Conservation (phyloP, 1,140 invertebrate species). For the Lycorma delicatula region DNA sequence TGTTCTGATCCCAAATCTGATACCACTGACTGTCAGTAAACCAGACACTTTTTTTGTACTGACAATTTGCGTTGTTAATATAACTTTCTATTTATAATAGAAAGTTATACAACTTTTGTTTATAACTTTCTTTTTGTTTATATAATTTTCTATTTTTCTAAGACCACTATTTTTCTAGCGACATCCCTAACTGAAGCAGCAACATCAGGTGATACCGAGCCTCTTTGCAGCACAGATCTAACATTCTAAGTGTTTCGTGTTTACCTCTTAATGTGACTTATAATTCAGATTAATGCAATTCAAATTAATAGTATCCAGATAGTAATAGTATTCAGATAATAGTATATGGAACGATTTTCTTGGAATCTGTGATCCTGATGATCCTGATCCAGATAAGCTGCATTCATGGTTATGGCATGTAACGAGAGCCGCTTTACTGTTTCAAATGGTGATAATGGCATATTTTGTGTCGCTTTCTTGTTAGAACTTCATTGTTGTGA, state of each 20-base stretch:
- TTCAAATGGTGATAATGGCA: too few species aligned
- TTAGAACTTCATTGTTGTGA: too few species aligned
- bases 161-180: conserved; percentile 55
- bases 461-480: too few species aligned
- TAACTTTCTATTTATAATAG: too few species aligned
- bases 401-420: too few species aligned
- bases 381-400: too few species aligned
- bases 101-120: too few species aligned
- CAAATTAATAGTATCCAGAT: conserved; percentile 52
- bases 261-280: conserved; percentile 52
- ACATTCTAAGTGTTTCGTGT: conserved; percentile 49
- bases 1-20: conserved; percentile 68
- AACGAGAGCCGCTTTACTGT: too few species aligned
- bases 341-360: too few species aligned
- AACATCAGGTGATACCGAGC: conserved; percentile 46
- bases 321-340: too few species aligned
- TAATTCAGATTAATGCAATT: conserved; percentile 50
- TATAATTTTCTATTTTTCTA: conserved; percentile 49
- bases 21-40: conserved; percentile 59
- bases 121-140: too few species aligned
- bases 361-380: too few species aligned
- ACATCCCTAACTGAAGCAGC: conserved; percentile 56
- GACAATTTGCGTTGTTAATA: background rate
- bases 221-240: conserved; percentile 51
- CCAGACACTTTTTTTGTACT: conserved; percentile 38